Percentiles rank a stretch among this genome's conserved stretches.
These are phyloP conservation scores for Habrosyne pyritoides DNA, from an alignment of 2,888 invertebrate species.

Conservation along the genomic window DNA sequence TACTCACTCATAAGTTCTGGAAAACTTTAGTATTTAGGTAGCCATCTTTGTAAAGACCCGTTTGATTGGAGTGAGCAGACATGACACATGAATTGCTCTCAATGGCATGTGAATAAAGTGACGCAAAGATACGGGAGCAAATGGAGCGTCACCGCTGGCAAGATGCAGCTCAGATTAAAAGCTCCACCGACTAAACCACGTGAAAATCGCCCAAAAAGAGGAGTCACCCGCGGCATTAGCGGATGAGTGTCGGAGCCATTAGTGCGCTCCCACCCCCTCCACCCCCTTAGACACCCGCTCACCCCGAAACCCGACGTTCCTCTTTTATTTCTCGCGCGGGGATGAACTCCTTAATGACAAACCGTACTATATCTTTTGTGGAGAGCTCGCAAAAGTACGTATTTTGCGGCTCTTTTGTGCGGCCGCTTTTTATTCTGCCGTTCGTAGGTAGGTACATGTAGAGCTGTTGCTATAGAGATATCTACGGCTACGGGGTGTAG, in stretches of 20 bases:
- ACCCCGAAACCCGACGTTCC: slow-evolving; percentile 71
- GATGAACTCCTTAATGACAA: slow-evolving; percentile 84
- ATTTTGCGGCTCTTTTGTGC: slow-evolving; percentile 82
- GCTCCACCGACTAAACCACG: slow-evolving; percentile 81
- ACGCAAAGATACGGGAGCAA: slow-evolving; percentile 48
- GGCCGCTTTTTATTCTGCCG: slow-evolving; percentile 75
- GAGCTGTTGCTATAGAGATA: slow-evolving; percentile 42
- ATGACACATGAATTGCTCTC: slow-evolving; percentile 13
- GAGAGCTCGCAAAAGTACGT: slow-evolving; percentile 82
- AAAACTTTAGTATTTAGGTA: neutral
- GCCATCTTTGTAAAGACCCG: neutral
- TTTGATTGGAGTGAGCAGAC: slow-evolving; percentile 9
- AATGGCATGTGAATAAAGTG: slow-evolving; percentile 26
- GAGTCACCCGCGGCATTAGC: slow-evolving; percentile 84
- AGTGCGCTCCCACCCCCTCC: slow-evolving; percentile 63
- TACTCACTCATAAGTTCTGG: neutral
- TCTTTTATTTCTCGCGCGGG: slow-evolving; percentile 84
- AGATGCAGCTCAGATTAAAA: slow-evolving; percentile 81
- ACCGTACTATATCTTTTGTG: slow-evolving; percentile 84
- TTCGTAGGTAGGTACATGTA: slow-evolving; percentile 53
- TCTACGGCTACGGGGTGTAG: slow-evolving; percentile 43
- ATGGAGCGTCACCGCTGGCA: slow-evolving; percentile 67
- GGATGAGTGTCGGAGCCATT: slow-evolving; percentile 84
- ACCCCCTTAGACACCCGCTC: slow-evolving; percentile 43
- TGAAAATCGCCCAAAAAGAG: slow-evolving; percentile 83